phyloP scores from a whole-genome alignment of 2,888 invertebrate genomes.

The Atherix ibis region DNA sequence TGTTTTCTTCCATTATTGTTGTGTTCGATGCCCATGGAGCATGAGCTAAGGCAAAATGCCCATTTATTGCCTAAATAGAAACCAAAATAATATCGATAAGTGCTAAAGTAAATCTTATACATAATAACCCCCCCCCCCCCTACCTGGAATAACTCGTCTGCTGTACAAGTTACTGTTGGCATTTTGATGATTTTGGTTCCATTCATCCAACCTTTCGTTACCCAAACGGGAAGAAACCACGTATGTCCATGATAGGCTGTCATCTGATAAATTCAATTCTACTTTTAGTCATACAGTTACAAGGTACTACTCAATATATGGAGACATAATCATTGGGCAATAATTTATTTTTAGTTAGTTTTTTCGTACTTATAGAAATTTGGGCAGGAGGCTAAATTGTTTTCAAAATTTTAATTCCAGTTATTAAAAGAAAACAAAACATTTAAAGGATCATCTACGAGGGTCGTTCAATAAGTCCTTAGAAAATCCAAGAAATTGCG shows the following conservation, averaged over 20 bases:
- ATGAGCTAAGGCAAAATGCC: conserved; percentile 54
- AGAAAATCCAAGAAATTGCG: too few species aligned
- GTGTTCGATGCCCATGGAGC: conserved; percentile 47
- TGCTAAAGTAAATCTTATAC: background rate
- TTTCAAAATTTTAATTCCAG: too few species aligned
- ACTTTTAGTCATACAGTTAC: background rate
- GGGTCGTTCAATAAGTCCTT: too few species aligned
- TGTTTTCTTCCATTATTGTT: conserved; percentile 44
- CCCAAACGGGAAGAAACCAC: conserved; percentile 74
- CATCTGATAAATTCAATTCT: conserved; percentile 38
- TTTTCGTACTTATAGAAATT: too few species aligned
- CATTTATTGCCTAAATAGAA: conserved; percentile 44
- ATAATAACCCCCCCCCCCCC: too few species aligned
- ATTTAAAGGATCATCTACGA: too few species aligned
- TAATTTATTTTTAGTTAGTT: background rate
- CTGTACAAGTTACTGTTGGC: conserved; percentile 40
- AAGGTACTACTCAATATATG: too few species aligned
- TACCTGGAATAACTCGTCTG: conserved; percentile 41
- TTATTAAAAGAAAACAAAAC: too few species aligned
- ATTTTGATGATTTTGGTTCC: conserved; percentile 33
- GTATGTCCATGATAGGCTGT: conserved; percentile 55
- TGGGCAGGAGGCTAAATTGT: too few species aligned
- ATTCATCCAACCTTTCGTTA: conserved; percentile 45
- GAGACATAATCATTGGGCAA: background rate
- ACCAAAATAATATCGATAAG: conserved; percentile 1